Percentiles rank a stretch among this genome's conserved stretches.
phyloP scores from a whole-genome alignment of 2,113 vertebrate genomes.

The Pao palembangensis region DNA sequence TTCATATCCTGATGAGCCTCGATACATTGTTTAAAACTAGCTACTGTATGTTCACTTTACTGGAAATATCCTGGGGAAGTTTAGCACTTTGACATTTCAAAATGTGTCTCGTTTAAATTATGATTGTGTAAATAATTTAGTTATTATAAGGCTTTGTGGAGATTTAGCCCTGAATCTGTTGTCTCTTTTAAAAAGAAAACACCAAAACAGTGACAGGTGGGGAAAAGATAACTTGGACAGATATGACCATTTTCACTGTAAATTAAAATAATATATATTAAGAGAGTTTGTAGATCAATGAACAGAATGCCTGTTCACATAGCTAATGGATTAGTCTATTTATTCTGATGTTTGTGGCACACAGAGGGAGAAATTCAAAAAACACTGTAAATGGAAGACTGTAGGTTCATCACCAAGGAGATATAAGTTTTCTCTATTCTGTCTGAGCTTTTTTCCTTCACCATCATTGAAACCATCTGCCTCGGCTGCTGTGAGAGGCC shows the following conservation, averaged over 20 bases:
- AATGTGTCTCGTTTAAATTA: constrained; percentile 10
- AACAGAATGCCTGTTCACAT: neutral
- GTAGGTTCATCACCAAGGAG: too few relatives aligned
- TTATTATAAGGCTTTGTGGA: constrained; percentile 8
- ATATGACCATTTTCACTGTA: too few relatives aligned
- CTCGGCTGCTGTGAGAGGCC: too few relatives aligned
- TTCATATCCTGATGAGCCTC: constrained; percentile 30
- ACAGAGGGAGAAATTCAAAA: neutral
- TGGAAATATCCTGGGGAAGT: constrained; percentile 18
- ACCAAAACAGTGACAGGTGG: too few relatives aligned
- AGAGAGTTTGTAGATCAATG: neutral
- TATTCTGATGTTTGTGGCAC: neutral
- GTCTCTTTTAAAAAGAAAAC: too few relatives aligned
- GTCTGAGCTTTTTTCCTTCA: too few relatives aligned
- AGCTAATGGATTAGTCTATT: constrained; percentile 7
- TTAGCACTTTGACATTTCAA: constrained; percentile 55
- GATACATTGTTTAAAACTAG: constrained; percentile 44
- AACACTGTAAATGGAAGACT: neutral
- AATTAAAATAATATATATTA: neutral
- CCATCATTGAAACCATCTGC: too few relatives aligned
- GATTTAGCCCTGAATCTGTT: neutral
- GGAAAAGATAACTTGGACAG: too few relatives aligned
- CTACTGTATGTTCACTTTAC: constrained; percentile 33
- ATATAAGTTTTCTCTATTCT: neutral
- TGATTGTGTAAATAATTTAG: constrained; percentile 37